Base-by-base conservation (phyloP, 2,888 invertebrate species). In the Physocephala rufipes region DNA sequence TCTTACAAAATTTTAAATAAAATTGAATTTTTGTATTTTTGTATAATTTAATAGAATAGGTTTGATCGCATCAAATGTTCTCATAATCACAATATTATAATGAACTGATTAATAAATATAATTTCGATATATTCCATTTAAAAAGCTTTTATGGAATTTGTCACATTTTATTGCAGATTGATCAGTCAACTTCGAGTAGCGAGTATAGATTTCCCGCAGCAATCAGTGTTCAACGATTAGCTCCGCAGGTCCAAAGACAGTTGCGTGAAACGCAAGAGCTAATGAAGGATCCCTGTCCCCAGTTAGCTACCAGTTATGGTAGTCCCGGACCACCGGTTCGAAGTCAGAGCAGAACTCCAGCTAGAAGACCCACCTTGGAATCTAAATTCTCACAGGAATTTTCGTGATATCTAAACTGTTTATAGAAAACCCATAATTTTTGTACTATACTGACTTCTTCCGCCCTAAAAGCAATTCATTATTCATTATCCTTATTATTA, bases 341-440 rank as follows among this genome's bases (percentile, higher is more conserved):
- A 74, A 84, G 83, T 76, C 86, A 85, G 78, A 82, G 82, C 49
- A 75, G 74, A 71, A 71, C 71, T 71, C 72, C 73, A 71, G 80
- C 81, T 80, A 83, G 86, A 82, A 84, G 85, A 81, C 85, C 86
- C 84, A 85, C 85, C 85, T 83, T 86, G 85, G 86, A 86, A 84
- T 85, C 86, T 72, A 86, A 86, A 82, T 86, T 86, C 85, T 86
- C 86, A 76, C 86, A 86, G 84, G 86, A 86, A 84, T 84, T 86
- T 82, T 86, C 86, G 86, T 86, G 86, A 86, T 86, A 86, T 86
- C 84, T 86, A 85, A 84, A 86, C 80, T 84, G 85, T 79, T 85
- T 81, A 78, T 30, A 68, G 51, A 51, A 68, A 24, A 47, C 24
- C 12, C 45, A 63, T 63, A 66, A 67, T 36, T 66, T 66, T 47